A percentile compares a stretch with the other conserved stretches of the same genome.
Conservation (phyloP, 2,888 invertebrate genomes). For the Elaeidobius kamerunicus region DNA sequence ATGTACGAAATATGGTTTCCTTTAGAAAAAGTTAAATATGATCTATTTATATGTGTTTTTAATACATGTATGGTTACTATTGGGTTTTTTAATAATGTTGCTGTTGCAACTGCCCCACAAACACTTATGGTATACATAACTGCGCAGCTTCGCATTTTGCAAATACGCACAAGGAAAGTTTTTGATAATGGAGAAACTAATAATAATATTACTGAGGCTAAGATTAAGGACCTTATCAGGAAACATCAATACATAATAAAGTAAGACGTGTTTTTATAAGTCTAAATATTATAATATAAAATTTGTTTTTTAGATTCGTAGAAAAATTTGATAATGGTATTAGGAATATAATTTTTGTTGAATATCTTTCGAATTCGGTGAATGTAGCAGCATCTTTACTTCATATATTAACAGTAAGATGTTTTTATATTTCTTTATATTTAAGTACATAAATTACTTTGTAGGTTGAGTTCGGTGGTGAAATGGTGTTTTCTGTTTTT, state of each 20-base stretch:
- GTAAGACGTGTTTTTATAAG: too few relatives aligned
- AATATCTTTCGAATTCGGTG: conserved; percentile 7
- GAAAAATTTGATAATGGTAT: conserved; percentile 6
- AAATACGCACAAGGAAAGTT: conserved; percentile 4
- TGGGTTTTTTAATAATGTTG: conserved; percentile 11
- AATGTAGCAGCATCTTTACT: conserved; percentile 11
- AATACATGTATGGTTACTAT: neutral
- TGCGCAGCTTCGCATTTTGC: conserved; percentile 4
- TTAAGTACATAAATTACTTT: too few relatives aligned
- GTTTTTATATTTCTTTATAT: too few relatives aligned
- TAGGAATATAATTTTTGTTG: conserved; percentile 8
- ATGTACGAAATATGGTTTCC: conserved; percentile 14
- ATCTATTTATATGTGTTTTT: neutral
- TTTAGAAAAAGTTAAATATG: conserved; percentile 1
- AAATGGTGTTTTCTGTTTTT: conserved; percentile 1
- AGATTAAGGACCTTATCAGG: neutral
- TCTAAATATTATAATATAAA: too few relatives aligned
- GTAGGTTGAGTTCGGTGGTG: neutral
- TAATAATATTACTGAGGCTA: neutral
- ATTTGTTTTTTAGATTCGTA: conserved; percentile 19
- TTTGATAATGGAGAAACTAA: neutral
- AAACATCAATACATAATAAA: conserved; percentile 13
- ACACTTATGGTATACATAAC: conserved; percentile 7
- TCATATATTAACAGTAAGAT: conserved; percentile 11
- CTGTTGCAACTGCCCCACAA: conserved; percentile 2